Conservation (phyloP, 2,888 invertebrate genomes). For the Ophion slaviceki region DNA sequence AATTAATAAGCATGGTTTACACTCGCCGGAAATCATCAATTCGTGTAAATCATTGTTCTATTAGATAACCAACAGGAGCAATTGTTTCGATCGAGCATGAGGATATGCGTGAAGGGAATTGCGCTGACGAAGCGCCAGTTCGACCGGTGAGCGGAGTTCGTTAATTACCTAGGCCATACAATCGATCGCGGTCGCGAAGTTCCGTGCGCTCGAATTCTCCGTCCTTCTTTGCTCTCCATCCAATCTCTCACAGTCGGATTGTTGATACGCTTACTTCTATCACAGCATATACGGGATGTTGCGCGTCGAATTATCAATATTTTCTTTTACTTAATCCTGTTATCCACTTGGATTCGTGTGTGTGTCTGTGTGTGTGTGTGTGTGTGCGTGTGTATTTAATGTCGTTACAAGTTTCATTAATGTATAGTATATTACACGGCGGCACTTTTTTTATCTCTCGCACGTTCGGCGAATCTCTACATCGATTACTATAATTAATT, state of each 20-base stretch:
- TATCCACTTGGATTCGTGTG: conserved; percentile 67
- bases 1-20: neutral
- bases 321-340: conserved; percentile 67
- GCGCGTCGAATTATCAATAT: conserved; percentile 54
- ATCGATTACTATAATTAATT: conserved; percentile 56
- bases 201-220: conserved; percentile 26
- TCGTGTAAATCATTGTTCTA: neutral
- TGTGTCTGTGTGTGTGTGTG: conserved; percentile 17
- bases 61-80: neutral
- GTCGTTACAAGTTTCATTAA: conserved; percentile 50
- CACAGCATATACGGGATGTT: conserved; percentile 77
- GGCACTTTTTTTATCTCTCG: conserved; percentile 35
- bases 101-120: neutral
- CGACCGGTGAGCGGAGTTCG: neutral
- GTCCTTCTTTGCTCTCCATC: conserved; percentile 41
- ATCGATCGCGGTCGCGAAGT: conserved; percentile 34
- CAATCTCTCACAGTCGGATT: conserved; percentile 73
- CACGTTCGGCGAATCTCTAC: conserved; percentile 55
- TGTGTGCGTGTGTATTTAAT: conserved; percentile 18
- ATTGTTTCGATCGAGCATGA: neutral
- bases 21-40: neutral
- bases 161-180: neutral
- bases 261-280: conserved; percentile 81
- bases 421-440: conserved; percentile 65
- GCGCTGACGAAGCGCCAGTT: neutral